Base-by-base conservation (phyloP, 2,797 vertebrate species). In the Falco novaeseelandiae region DNA sequence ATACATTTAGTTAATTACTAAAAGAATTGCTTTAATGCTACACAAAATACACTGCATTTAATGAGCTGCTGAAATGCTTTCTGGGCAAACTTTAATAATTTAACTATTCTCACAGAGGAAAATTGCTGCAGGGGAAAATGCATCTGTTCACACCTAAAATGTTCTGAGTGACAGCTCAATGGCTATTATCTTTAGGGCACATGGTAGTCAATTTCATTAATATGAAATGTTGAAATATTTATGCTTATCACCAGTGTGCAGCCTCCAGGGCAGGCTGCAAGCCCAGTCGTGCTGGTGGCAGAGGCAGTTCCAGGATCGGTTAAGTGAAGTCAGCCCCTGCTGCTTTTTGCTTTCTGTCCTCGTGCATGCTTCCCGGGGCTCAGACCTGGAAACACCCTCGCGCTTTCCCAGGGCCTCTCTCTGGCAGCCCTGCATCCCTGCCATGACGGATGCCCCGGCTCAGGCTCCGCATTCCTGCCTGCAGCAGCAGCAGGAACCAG, bases 1-100 rank as follows among this genome's bases (percentile, higher is more conserved):
- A 59, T 63, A 80, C 62, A 85, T 95, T 95, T 90, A 40, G 90
- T 85, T 97, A 97, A 97, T 97, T 96, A 92, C 84, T 85, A 54
- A 90, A 87, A n/a, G 63, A 88, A 91, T 92, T 94, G 72, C 86
- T 92, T 94, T 91, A 92, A 91, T 93, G 82, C 79, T 76, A 38
- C 49, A 55, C 34, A 67, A 86, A 95, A 91, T 82, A 93, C 9
- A 21, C 94, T 94, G 82, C 89, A 91, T 92, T 93, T 97, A 95
- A 95, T 87, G 88, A 96, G 73, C 70, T 97, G 87, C 90, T 93
- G 85, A 95, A 94, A 83, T 85, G 69, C 34, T 97, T 84, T 95
- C 93, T 94, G 90, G 82, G 86, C 77, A 87, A 93, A 93, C 86
- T 89, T 87, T 76, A 91, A 86, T 91, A 57, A 82, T 63, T 58